Percentiles rank a stretch among this genome's conserved stretches.
These are phyloP conservation scores for Podarcis siculus DNA, from an alignment of 2,797 vertebrate species.

Conservation along the genomic window DNA sequence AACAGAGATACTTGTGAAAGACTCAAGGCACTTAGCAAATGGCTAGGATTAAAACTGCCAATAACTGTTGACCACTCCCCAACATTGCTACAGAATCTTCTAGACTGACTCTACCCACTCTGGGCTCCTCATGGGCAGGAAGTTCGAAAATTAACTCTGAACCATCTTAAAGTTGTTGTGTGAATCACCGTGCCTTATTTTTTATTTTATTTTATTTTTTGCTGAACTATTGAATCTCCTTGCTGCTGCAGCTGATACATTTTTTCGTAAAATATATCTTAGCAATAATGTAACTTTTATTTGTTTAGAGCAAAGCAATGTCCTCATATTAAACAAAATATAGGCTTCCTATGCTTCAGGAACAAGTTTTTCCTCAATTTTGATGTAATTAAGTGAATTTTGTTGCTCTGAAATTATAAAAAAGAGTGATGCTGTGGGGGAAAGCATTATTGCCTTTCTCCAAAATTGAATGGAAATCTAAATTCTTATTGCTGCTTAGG, in stretches of 20 bases:
- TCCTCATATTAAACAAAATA: constrained; percentile 4
- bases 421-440: constrained; percentile 23
- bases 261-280: background rate
- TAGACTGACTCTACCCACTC: too few relatives aligned
- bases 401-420: constrained; percentile 11
- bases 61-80: too few relatives aligned
- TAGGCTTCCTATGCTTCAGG: constrained; percentile 27
- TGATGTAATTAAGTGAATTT: constrained; percentile 45
- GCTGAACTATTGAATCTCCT: background rate
- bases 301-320: background rate
- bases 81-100: too few relatives aligned
- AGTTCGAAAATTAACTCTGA: background rate
- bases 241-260: background rate
- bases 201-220: background rate
- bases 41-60: too few relatives aligned
- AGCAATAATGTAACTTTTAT: background rate
- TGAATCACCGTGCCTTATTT: background rate
- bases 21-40: too few relatives aligned
- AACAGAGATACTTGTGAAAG: too few relatives aligned
- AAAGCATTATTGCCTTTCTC: background rate
- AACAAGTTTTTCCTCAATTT: constrained; percentile 25
- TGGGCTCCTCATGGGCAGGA: too few relatives aligned
- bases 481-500: constrained; percentile 5
- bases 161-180: background rate
- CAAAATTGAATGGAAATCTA: constrained; percentile 23